phyloP scores from a whole-genome alignment of 2,888 invertebrate genomes.

The Chymomyza fuscimana region DNA sequence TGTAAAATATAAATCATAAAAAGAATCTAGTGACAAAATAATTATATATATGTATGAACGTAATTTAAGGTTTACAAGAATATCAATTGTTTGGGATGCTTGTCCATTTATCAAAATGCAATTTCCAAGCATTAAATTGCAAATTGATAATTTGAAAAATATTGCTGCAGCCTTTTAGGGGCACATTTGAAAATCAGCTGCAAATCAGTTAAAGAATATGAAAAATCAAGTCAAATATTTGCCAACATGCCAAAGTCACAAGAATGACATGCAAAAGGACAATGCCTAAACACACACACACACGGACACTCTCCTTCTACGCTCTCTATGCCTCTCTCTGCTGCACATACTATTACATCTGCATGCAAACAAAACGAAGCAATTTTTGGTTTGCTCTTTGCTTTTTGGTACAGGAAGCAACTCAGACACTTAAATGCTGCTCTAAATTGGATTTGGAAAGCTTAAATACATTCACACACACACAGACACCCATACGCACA shows the following conservation, averaged over 20 bases:
- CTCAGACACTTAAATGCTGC: conserved; percentile 64
- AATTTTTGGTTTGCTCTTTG: conserved; percentile 4
- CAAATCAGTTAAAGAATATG: conserved; percentile 35
- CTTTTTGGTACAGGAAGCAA: conserved; percentile 37
- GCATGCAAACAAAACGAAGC: conserved; percentile 54
- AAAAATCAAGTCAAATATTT: conserved; percentile 63
- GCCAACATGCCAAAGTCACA: conserved; percentile 51
- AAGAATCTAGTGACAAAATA: no score
- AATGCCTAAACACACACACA: conserved; percentile 26
- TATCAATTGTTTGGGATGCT: no score
- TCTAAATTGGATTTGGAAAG: conserved; percentile 69
- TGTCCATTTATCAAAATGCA: not conserved
- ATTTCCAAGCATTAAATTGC: not conserved
- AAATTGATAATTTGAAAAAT: not conserved
- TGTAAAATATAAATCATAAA: no score
- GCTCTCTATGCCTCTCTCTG: not conserved
- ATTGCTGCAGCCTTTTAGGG: conserved; percentile 31
- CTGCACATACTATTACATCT: conserved; percentile 14
- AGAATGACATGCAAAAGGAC: conserved; percentile 36
- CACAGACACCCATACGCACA: not conserved
- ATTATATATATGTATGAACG: no score
- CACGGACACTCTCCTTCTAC: not conserved
- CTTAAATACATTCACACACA: conserved; percentile 35
- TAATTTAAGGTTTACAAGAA: no score
- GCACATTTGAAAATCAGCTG: conserved; percentile 27